Evolutionary conservation across 2,797 vertebrate genomes (phyloP), one percentile per base, ranked within the genome.

Genomic region (Muraenolepis orangiensis): DNA sequence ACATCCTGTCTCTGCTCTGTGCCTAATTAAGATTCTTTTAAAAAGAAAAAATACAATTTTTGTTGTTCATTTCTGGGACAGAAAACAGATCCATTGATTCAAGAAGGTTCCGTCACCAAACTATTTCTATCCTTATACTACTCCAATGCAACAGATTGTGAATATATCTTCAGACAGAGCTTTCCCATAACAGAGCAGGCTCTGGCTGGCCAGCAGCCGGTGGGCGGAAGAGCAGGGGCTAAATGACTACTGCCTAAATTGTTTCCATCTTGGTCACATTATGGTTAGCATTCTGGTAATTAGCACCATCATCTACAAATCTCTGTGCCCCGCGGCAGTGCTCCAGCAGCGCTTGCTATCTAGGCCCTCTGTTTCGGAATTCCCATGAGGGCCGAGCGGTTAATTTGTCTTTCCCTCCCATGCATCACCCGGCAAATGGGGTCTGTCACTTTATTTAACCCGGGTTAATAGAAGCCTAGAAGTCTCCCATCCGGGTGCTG

Each of bases 251-350:
- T 93, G 91, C 90, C 91, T 91, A 94, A 93, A 96, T 96, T 95
- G 94, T 92, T 96, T 95, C 94, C 95, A 95, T 96, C 93, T 95
- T 95, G 94, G 90, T 93, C 90, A 72, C 94, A 94, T 94, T 94
- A 93, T 93, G 92, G 93, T 92, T 91, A 90, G 92, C 87, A 94
- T 95, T 95, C 94, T 94, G 93, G 91, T 95, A 95, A 96, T 96
- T 96, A 96, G 94, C 93, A 92, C 93, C 94, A 94, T 94, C 94
- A 93, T 94, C 93, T 92, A 91, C 94, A 94, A 95, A 94, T 94
- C 93, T 94, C 93, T 94, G 90, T 93, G 93, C 94, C 95, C 95
- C 92, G 94, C 93, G 93, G 94, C 94, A 88, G 89, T 90, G 88
- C 90, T 91, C 88, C 90, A 92, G 91, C 90, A 92, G 91, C 69